phyloP scores from a whole-genome alignment of 1,140 invertebrate genomes.

The Lanistes nyassanus region DNA sequence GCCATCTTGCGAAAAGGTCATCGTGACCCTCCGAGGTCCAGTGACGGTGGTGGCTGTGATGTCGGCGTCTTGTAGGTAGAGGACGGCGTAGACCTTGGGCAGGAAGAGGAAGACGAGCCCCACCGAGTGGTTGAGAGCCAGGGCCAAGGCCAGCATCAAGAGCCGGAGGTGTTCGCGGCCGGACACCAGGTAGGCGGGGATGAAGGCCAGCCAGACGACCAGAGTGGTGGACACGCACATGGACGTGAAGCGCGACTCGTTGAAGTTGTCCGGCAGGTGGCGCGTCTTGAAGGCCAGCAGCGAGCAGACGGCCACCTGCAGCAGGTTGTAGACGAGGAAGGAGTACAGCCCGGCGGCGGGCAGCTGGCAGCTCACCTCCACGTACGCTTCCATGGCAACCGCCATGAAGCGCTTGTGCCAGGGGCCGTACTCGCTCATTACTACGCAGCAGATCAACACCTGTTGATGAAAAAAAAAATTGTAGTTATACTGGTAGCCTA shows the following conservation, averaged over 20 bases:
- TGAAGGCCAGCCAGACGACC: slow-evolving; percentile 47
- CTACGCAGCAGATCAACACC: slow-evolving; percentile 27
- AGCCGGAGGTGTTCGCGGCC: slow-evolving; percentile 23
- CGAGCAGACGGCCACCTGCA: slow-evolving; percentile 86
- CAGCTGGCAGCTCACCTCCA: slow-evolving; percentile 39
- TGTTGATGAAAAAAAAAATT: too few species aligned
- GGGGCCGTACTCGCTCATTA: slow-evolving; percentile 4
- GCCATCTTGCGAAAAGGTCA: too few species aligned
- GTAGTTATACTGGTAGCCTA: neutral
- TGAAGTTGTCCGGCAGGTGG: slow-evolving; percentile 47
- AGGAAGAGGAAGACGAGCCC: slow-evolving; percentile 45
- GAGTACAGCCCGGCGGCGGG: slow-evolving; percentile 21
- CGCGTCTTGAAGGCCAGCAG: slow-evolving; percentile 81
- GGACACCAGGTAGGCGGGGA: slow-evolving; percentile 41
- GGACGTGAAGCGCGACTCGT: slow-evolving; percentile 46
- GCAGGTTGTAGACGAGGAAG: slow-evolving; percentile 82
- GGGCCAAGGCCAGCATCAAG: slow-evolving; percentile 35
- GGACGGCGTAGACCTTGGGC: slow-evolving; percentile 68
- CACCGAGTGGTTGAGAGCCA: slow-evolving; percentile 44
- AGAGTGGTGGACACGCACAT: slow-evolving; percentile 46
- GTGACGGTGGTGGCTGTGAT: slow-evolving; percentile 43
- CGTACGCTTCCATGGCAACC: slow-evolving; percentile 24
- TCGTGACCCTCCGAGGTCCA: too few species aligned
- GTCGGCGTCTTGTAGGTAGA: slow-evolving; percentile 59
- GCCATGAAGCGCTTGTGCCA: slow-evolving; percentile 20